Base-by-base conservation (phyloP, 1,140 invertebrate species). In the Drosophila truncata region DNA sequence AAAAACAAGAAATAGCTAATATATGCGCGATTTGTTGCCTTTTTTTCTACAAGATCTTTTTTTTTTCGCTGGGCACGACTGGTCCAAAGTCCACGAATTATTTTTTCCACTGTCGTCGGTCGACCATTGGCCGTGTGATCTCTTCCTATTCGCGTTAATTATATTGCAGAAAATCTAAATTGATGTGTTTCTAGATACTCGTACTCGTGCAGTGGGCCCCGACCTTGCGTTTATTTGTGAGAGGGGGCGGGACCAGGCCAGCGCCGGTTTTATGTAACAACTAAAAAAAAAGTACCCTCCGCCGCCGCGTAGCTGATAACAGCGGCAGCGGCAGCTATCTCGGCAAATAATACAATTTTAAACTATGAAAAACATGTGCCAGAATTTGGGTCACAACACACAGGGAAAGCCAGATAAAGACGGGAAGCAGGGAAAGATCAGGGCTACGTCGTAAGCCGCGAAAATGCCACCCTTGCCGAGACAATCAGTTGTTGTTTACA, bases 131-230 rank as follows among this genome's bases (percentile, higher is more conserved):
- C 27, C 31, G 23, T 44, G 31, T 44, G 35, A 31, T 60, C 66
- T 49, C 35, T 71, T 46, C 23, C 41, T 59, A 55, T 18, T n/a
- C 31, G 23, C 25, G 52, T 54, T 54, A 78, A 78, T 70, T 78
- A 78, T 78, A 78, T 62, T 61, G 75, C 64, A 69, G 31, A 69
- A 67, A 77, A 70, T 78, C 42, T 70, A 78, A 78, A 78, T 78
- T 78, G 64, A 57, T 77, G 57, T 70, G 58, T 62, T 78, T 62
- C 50, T 67, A 61, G 54, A 60, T 54, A 54, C 52, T 69, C 57
- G 63, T 54, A 54, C 52, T 69, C 57, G 63, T 35, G 52, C 31
- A 67, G 27, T 20, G 50, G 75, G 35, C 41, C 35, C 37, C 52
- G 39, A 33, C 62, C 55, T 58, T 67, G 55, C 27, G 54, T n/a